phyloP scores from a whole-genome alignment of 37 sponge, comb jelly and placozoan species.

The Cladorhizidae sp. region DNA sequence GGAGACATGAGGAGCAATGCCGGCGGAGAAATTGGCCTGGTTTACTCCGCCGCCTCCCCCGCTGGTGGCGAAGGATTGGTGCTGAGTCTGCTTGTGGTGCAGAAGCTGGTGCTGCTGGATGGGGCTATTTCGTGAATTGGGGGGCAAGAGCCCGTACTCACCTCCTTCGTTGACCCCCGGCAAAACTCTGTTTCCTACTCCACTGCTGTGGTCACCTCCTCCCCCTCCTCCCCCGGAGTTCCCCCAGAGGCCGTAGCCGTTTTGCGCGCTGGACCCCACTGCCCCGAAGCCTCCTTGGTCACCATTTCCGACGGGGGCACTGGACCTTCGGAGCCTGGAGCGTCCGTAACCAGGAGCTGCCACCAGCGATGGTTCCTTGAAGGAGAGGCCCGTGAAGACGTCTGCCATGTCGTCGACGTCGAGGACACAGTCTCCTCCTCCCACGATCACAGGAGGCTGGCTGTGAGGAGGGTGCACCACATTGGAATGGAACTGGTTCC shows the following conservation, averaged over 20 bases:
- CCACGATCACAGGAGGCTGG: neutral
- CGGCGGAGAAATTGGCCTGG: neutral
- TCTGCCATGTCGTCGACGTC: constrained; percentile 54
- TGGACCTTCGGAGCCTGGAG: constrained; percentile 34
- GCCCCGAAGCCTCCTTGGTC: neutral
- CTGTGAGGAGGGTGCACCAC: neutral
- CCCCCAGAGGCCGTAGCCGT: constrained; percentile 32
- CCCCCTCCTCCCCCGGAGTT: neutral
- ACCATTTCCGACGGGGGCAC: constrained; percentile 40
- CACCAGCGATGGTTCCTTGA: constrained; percentile 22
- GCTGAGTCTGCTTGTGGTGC: neutral
- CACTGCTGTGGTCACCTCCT: too few species aligned
- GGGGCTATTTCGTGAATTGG: neutral
- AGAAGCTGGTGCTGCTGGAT: neutral
- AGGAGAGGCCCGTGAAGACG: constrained; percentile 40
- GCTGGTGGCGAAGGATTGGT: neutral
- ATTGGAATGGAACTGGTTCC: constrained; percentile 11
- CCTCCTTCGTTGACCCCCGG: neutral
- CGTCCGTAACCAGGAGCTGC: constrained; percentile 43
- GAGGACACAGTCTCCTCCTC: neutral
- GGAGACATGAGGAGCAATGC: neutral
- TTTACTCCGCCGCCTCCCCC: neutral
- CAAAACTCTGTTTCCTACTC: neutral
- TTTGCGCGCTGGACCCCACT: neutral
- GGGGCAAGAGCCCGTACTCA: neutral